Percentiles rank a stretch among this genome's conserved stretches.
These are phyloP conservation scores for Melanotaenia parkinsoni DNA, from an alignment of 2,797 vertebrate genomes.

Conservation along the genomic window DNA sequence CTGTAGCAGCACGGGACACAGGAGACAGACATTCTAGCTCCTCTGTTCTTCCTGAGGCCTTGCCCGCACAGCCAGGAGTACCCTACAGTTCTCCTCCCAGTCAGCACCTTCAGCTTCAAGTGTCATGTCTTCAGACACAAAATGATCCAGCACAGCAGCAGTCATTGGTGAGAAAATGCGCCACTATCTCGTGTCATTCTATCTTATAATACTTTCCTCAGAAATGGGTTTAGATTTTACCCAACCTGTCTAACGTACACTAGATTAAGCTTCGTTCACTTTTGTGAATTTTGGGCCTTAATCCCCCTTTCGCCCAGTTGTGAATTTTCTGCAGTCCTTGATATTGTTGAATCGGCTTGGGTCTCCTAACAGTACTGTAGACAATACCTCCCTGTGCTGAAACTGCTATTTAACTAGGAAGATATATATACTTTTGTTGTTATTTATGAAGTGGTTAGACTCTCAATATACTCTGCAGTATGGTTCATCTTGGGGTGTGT, in stretches of 20 bases:
- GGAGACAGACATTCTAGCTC: conserved; percentile 87
- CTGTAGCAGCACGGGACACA: conserved; percentile 81
- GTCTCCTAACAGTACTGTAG: not conserved
- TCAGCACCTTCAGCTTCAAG: conserved; percentile 82
- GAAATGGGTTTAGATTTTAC: not conserved
- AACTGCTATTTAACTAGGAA: not conserved
- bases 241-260: not conserved
- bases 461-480: not conserved
- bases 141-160: conserved; percentile 70
- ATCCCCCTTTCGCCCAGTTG: not conserved
- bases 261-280: not conserved
- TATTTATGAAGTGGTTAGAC: not conserved
- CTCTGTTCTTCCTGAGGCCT: conserved; percentile 85
- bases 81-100: conserved; percentile 84
- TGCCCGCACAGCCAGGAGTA: conserved; percentile 83
- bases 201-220: not conserved
- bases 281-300: not conserved
- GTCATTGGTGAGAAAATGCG: conserved; percentile 83
- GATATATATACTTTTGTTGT: not conserved
- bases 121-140: conserved; percentile 76
- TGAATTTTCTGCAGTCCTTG: not conserved
- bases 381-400: not conserved
- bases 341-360: not conserved
- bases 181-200: not conserved
- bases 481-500: not conserved